phyloP scores from a whole-genome alignment of 2,888 invertebrate genomes.

The Oxytorus armatus region DNA sequence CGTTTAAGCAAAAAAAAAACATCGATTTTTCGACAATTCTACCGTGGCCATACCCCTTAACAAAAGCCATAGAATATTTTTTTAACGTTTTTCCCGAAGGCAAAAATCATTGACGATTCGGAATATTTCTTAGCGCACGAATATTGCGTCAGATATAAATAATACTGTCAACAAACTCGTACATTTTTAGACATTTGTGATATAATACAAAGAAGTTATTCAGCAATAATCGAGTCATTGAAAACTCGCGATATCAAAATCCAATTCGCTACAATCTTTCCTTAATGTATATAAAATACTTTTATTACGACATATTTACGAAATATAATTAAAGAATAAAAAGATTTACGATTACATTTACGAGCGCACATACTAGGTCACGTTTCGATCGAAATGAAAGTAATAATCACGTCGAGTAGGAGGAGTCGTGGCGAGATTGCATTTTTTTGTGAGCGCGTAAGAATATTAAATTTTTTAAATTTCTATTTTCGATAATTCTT shows the following conservation, averaged over 20 bases:
- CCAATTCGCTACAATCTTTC: background rate
- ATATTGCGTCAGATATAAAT: too few species aligned
- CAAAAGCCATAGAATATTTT: too few species aligned
- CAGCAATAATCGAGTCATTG: conserved; percentile 1
- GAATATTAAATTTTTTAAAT: conserved; percentile 27
- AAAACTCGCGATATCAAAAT: background rate
- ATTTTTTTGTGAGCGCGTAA: background rate
- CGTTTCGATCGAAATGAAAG: background rate
- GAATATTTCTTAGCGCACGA: too few species aligned
- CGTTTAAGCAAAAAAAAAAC: too few species aligned
- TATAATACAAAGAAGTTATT: conserved; percentile 10
- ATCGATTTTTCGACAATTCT: too few species aligned
- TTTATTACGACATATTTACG: background rate
- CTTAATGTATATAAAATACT: background rate
- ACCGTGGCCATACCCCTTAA: too few species aligned
- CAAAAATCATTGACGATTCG: too few species aligned
- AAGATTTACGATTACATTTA: conserved; percentile 36
- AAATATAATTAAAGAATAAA: background rate
- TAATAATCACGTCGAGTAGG: conserved; percentile 30
- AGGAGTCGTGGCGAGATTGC: conserved; percentile 19
- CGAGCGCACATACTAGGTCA: background rate
- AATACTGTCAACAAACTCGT: too few species aligned
- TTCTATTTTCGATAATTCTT: conserved; percentile 32
- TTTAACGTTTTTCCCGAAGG: too few species aligned
- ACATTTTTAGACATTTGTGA: too few species aligned